Percentiles rank a stretch among this genome's conserved stretches.
Conservation (phyloP, 2,113 vertebrate species). For the Malurus alboscapulatus region DNA sequence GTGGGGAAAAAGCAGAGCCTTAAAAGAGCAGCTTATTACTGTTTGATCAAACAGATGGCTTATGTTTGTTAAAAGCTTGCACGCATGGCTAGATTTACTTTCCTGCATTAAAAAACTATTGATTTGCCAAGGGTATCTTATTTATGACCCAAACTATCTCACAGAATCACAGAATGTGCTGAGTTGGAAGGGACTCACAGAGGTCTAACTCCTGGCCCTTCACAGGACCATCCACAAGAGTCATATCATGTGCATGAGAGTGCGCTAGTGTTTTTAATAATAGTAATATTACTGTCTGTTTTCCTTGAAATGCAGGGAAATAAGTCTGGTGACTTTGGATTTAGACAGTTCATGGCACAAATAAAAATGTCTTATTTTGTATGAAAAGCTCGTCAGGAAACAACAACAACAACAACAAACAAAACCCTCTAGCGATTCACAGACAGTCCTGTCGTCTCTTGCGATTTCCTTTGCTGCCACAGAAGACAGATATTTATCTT, state of each 20-base stretch:
- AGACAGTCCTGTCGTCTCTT: no score
- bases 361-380: neutral
- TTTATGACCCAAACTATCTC: neutral
- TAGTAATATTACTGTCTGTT: neutral
- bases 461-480: neutral
- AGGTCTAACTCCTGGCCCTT: neutral
- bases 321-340: neutral
- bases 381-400: neutral
- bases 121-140: neutral
- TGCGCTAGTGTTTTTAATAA: neutral
- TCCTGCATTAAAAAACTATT: neutral
- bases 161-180: neutral
- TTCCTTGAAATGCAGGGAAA: neutral
- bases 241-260: neutral
- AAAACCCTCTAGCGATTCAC: neutral
- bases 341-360: neutral
- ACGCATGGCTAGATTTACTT: neutral
- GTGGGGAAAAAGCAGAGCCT: neutral
- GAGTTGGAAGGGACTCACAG: neutral
- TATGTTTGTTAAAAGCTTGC: neutral
- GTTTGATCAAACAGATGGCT: neutral
- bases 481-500: neutral
- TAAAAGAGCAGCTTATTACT: neutral
- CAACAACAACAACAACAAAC: neutral
- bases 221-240: neutral